Percentiles rank a stretch among this genome's conserved stretches.
These are phyloP conservation scores for Melitaea athalia DNA, from an alignment of 2,888 invertebrate genomes.

Conservation along the genomic window DNA sequence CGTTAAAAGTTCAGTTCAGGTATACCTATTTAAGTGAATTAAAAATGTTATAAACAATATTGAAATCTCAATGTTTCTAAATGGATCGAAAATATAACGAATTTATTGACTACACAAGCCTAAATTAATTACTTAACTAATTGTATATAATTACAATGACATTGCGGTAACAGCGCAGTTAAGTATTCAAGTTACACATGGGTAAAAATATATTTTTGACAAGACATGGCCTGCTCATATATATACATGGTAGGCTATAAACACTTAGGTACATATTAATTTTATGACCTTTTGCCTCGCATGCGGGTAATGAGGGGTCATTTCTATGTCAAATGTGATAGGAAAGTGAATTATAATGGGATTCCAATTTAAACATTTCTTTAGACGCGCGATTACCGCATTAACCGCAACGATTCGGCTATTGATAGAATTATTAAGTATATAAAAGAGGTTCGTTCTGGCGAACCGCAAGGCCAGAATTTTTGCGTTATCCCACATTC, in stretches of 20 bases:
- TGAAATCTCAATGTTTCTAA: no score
- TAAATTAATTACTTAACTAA: no score
- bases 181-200: background rate
- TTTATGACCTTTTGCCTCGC: conserved; percentile 41
- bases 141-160: background rate
- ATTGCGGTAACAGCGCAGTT: background rate
- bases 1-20: no score
- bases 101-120: no score
- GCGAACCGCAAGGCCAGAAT: conserved; percentile 67
- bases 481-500: conserved; percentile 57
- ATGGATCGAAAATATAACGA: no score
- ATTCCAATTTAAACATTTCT: conserved; percentile 60
- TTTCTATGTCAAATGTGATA: conserved; percentile 57
- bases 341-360: conserved; percentile 38
- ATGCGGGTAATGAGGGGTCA: conserved; percentile 43
- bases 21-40: no score
- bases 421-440: conserved; percentile 75
- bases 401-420: conserved; percentile 67
- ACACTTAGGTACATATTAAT: conserved; percentile 14
- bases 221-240: background rate
- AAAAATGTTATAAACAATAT: no score
- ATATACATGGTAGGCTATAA: background rate
- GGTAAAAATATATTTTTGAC: background rate
- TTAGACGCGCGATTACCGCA: conserved; percentile 62
- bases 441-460: conserved; percentile 59